Evolutionary conservation across 1,140 invertebrate species (phyloP), one percentile per base, ranked within the genome.

Genomic region (Manduca sexta): DNA sequence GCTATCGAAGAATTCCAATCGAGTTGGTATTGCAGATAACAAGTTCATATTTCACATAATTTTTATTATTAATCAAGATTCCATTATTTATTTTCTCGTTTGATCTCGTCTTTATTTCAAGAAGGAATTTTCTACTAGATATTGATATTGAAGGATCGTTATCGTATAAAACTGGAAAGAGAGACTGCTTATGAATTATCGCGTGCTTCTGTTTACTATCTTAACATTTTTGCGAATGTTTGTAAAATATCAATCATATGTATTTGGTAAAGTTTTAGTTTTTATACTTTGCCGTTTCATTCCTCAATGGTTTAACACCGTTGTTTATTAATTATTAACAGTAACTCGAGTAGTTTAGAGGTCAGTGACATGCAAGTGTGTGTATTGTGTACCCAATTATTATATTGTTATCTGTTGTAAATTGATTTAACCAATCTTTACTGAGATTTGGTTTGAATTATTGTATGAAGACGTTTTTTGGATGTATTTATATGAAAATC

Each of bases 271-370:
- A 8, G 13, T n/a, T 42, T 44, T 31, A 30, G 12, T 26, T 54
- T 40, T 52, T 33, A 13, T 37, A 18, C 38, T 30, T 48, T 42
- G 54, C 15, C 33, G 54, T 18, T 29, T 46, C 31, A 39, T 46
- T 39, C 44, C 46, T 59, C 48, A 55, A 45, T 53, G 53, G 38
- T 26, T 34, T 30, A 45, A 56, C 56, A 69, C 63, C 63, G 63
- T 65, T 65, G 59, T 73, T 69, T 61, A 58, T 66, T 75, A 70
- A 75, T 75, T 72, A 70, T 68, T 66, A 72, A 72, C 69, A 64
- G 62, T 66, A 59, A 58, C 45, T 65, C 56, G 61, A 64, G 63
- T 60, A 65, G 64, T 72, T 61, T 56, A 56, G 60, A 56, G 67
- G 60, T 75, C 65, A 69, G 33, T 60, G 72, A 69, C 72, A 40